These are phyloP conservation scores for Mormyrus proboscirostris DNA, from an alignment of 2,797 vertebrate genomes.

Conservation along the genomic window DNA sequence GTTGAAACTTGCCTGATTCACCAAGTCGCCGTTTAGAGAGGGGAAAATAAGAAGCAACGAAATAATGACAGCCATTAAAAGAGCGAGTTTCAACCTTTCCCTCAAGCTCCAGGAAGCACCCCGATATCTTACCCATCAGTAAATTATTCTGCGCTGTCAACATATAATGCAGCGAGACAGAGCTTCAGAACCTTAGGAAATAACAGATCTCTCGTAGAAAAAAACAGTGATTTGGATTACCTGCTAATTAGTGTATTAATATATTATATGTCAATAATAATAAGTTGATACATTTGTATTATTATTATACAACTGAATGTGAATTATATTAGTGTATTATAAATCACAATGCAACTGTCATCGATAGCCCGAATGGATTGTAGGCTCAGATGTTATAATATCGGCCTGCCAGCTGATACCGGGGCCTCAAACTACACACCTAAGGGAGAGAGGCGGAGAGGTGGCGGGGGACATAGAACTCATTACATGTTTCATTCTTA, in stretches of 20 bases:
- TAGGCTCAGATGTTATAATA: neutral
- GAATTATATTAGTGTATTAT: neutral
- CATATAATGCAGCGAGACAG: neutral
- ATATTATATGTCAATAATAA: neutral
- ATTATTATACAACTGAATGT: neutral
- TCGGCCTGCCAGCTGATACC: neutral
- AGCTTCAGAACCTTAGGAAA: neutral
- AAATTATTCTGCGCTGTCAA: neutral
- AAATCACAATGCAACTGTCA: neutral
- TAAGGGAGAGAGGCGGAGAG: neutral
- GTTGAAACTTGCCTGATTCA: slow-evolving; percentile 7
- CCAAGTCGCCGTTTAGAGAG: neutral
- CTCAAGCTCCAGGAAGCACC: neutral
- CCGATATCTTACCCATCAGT: neutral
- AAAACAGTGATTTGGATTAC: neutral
- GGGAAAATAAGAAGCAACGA: neutral
- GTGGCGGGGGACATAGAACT: neutral
- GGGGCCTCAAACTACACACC: neutral
- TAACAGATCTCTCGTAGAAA: neutral
- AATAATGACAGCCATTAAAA: neutral
- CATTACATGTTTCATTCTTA: neutral
- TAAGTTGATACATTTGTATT: neutral
- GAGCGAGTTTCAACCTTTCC: neutral
- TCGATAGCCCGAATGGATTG: neutral
- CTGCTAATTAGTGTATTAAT: neutral